Percentiles rank a stretch among this genome's conserved stretches.
Conservation (phyloP, 2,888 invertebrate species). For the Orgyia antiqua region DNA sequence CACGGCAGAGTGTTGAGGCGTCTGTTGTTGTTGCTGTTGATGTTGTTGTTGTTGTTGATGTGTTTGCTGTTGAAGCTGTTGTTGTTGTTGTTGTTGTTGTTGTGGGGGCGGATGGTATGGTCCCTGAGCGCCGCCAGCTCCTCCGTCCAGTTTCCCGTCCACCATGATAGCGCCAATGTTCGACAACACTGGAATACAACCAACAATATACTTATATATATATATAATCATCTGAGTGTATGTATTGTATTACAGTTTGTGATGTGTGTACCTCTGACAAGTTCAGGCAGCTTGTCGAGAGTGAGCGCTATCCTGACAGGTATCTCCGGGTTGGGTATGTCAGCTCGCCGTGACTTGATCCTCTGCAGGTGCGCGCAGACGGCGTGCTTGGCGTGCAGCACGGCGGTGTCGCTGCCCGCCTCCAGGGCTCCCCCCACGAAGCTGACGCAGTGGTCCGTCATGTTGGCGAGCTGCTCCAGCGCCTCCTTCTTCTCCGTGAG, state of each 20-base stretch:
- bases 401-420: slow-evolving; percentile 88
- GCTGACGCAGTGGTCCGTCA: slow-evolving; percentile 92
- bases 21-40: slow-evolving; percentile 16
- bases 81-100: slow-evolving; percentile 12
- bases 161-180: slow-evolving; percentile 89
- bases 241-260: too few relatives aligned
- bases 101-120: slow-evolving; percentile 46
- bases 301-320: slow-evolving; percentile 89
- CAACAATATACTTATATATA: neutral
- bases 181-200: slow-evolving; percentile 80
- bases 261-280: slow-evolving; percentile 80
- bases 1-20: slow-evolving; percentile 21
- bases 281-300: slow-evolving; percentile 88
- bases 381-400: slow-evolving; percentile 89
- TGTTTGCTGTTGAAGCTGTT: slow-evolving; percentile 13
- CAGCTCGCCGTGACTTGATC: slow-evolving; percentile 89
- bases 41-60: slow-evolving; percentile 12
- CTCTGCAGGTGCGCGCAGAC: slow-evolving; percentile 83
- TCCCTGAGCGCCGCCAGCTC: slow-evolving; percentile 34
- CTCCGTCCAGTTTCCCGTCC: slow-evolving; percentile 86
- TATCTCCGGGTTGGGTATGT: slow-evolving; percentile 93
- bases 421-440: slow-evolving; percentile 89
- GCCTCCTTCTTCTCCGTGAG: slow-evolving; percentile 91
- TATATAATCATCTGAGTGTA: too few relatives aligned
- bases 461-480: slow-evolving; percentile 86